phyloP scores from a whole-genome alignment of 2,113 vertebrate genomes.

The Panthera leo region DNA sequence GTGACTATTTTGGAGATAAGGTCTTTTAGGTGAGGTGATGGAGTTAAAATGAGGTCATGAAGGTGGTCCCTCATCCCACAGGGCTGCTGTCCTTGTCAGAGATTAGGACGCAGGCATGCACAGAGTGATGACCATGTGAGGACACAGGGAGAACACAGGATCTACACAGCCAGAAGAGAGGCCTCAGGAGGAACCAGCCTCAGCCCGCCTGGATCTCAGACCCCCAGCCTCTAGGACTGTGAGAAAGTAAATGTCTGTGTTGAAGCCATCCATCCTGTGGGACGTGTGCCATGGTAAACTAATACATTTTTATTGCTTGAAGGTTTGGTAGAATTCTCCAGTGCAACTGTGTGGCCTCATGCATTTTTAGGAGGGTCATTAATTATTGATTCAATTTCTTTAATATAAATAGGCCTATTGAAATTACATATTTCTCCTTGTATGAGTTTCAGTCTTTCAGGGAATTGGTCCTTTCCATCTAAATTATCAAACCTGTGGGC shows the following conservation, averaged over 20 bases:
- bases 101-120: not conserved
- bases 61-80: not conserved
- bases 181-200: not conserved
- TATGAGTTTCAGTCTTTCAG: not conserved
- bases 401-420: not conserved
- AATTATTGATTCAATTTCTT: not conserved
- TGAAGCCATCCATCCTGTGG: too few species aligned
- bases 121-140: not conserved
- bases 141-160: not conserved
- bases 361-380: not conserved
- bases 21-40: not conserved
- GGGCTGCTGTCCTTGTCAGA: too few species aligned
- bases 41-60: not conserved
- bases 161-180: not conserved
- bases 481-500: not conserved
- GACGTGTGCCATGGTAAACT: too few species aligned
- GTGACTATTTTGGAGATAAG: not conserved
- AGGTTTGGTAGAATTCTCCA: not conserved
- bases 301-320: not conserved
- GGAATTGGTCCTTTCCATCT: not conserved
- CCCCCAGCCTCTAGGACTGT: not conserved
- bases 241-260: not conserved
- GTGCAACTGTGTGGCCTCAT: not conserved
- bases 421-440: not conserved
- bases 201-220: too few species aligned